A percentile compares a stretch with the other conserved stretches of the same genome.
These are phyloP conservation scores for Synanceia verrucosa DNA, from an alignment of 2,797 vertebrate genomes.

Conservation along the genomic window DNA sequence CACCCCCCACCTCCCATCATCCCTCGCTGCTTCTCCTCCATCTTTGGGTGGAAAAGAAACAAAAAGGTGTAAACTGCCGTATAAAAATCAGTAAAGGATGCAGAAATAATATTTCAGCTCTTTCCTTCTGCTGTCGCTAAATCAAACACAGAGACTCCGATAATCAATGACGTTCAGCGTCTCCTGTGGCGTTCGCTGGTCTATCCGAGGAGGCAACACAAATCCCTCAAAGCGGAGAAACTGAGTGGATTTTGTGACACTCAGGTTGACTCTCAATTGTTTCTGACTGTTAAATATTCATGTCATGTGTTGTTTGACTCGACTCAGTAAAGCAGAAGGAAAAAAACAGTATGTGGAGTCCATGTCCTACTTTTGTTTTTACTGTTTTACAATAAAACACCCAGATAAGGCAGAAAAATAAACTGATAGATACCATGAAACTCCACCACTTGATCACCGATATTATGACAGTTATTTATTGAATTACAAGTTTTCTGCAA, in stretches of 20 bases:
- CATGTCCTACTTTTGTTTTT: conserved; percentile 47
- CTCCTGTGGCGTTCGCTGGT: too few relatives aligned
- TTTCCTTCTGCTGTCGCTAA: too few relatives aligned
- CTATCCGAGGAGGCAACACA: conserved; percentile 45
- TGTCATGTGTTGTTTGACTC: conserved; percentile 73
- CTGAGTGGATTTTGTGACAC: conserved; percentile 54
- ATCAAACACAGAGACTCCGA: conserved; percentile 69
- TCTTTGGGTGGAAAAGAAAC: conserved; percentile 19
- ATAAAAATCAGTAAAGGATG: too few relatives aligned
- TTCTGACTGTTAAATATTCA: conserved; percentile 76
- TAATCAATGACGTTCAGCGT: too few relatives aligned
- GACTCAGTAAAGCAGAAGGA: conserved; percentile 63
- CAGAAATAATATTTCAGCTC: too few relatives aligned
- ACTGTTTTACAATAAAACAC: too few relatives aligned
- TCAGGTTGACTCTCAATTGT: conserved; percentile 64
- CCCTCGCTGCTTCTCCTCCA: conserved; percentile 34
- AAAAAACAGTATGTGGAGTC: conserved; percentile 11
- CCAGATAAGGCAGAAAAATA: too few relatives aligned
- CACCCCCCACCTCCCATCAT: conserved; percentile 61
- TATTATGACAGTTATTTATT: too few relatives aligned
- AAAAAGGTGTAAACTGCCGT: too few relatives aligned
- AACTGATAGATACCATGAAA: too few relatives aligned
- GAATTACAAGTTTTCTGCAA: too few relatives aligned
- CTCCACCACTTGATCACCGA: too few relatives aligned
- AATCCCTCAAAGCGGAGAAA: conserved; percentile 57